Base-by-base conservation (phyloP, 2,888 invertebrate species). In the Lordiphosa fenestrarum region DNA sequence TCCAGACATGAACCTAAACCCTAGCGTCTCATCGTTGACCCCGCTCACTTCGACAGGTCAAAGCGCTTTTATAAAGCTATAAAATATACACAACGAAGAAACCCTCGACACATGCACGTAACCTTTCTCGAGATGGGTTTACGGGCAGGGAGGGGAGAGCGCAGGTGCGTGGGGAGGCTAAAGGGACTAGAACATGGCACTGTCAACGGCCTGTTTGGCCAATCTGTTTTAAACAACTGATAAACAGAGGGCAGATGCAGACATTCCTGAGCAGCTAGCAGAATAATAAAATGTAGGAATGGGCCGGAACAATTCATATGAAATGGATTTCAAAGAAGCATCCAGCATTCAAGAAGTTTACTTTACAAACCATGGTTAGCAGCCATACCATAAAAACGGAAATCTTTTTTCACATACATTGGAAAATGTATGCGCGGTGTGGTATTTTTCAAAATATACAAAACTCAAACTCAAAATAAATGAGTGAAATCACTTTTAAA, bases 11-110 rank as follows among this genome's bases (percentile, higher is more conserved):
- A 48, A 46, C 53, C 59, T 21, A 12, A 41, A 37, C 38, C 30
- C 30, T 4, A 9, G 54, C 62, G 50, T 48, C 77, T 56, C 62
- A 46, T 44, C 40, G 56, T 53, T 69, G 73, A 74, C 76, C 69
- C 75, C 69, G 63, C 66, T 71, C 62, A 62, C 54, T 61, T 66
- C 51, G 58, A 55, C 73, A 63, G 71, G 53, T 64, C 71, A 67
- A 63, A 69, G 61, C 68, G 66, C 71, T 78, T 77, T 78, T 78
- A 68, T 78, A 84, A 78, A 74, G 55, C 75, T 50, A 82, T 78
- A 78, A 84, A 78, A 82, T 82, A 84, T 82, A 84, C 67, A 83
- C 57, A 54, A 63, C 52, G 51, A 61, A 53, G 48, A 42, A 12
- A 25, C 23, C 36, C 33, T 19, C 38, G 37, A 57, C 58, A 33